phyloP scores from a whole-genome alignment of 2,888 invertebrate genomes.

The Ectropis crepuscularia region DNA sequence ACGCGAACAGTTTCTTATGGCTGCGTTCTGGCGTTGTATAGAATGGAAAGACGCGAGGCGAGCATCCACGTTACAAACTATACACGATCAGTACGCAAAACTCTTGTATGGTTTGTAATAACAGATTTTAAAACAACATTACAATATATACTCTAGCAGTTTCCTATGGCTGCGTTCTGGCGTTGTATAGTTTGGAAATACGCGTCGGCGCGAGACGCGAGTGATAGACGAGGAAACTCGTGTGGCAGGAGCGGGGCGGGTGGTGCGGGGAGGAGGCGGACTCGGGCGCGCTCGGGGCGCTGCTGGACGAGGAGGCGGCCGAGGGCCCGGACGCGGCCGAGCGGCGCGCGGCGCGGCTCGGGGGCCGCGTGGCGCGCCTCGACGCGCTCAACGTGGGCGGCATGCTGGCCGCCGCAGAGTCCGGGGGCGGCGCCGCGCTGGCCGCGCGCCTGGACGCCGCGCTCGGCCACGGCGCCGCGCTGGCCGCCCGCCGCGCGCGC shows the following conservation, averaged over 20 bases:
- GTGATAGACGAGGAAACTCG: neutral
- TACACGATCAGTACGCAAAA: too few relatives aligned
- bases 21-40: too few relatives aligned
- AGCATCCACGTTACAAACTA: too few relatives aligned
- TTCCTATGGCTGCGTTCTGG: too few relatives aligned
- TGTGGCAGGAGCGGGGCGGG: constrained; percentile 54
- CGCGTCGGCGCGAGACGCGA: too few relatives aligned
- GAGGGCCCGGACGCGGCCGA: constrained; percentile 94
- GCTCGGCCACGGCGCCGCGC: constrained; percentile 86
- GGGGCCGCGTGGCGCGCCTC: constrained; percentile 90
- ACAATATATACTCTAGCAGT: too few relatives aligned
- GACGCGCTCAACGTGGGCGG: constrained; percentile 64
- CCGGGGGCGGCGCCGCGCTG: constrained; percentile 83
- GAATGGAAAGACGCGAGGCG: too few relatives aligned
- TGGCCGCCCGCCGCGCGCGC: constrained; percentile 65
- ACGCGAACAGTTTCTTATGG: too few relatives aligned
- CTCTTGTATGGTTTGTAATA: too few relatives aligned
- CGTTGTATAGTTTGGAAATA: too few relatives aligned
- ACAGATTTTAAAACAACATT: too few relatives aligned
- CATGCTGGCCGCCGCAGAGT: constrained; percentile 77
- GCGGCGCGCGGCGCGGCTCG: constrained; percentile 88
- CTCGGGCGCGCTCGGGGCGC: constrained; percentile 85
- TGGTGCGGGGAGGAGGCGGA: constrained; percentile 94
- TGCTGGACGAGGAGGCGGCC: constrained; percentile 89
- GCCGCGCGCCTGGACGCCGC: constrained; percentile 60